These are phyloP conservation scores for Drosophila peninsularis DNA, from an alignment of 2,888 invertebrate genomes.

Conservation along the genomic window DNA sequence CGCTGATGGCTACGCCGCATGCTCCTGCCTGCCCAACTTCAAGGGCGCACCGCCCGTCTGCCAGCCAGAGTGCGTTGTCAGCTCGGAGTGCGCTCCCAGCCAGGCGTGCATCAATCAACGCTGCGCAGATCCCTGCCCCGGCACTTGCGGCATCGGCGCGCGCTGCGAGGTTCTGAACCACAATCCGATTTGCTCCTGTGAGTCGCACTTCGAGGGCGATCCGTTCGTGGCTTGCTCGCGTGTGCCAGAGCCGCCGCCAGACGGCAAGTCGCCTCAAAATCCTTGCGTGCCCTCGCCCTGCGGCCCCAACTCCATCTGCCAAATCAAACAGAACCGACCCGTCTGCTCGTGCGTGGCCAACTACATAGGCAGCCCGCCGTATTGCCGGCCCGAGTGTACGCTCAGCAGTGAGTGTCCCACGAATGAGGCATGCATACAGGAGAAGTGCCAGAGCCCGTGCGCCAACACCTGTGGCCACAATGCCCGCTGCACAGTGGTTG, in stretches of 20 bases:
- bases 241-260: conserved; percentile 73
- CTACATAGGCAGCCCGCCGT: conserved; percentile 92
- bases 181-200: conserved; percentile 93
- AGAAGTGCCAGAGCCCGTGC: conserved; percentile 94
- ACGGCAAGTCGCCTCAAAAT: conserved; percentile 85
- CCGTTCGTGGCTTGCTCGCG: conserved; percentile 89
- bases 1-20: conserved; percentile 89
- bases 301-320: conserved; percentile 93
- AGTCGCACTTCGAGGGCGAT: conserved; percentile 90
- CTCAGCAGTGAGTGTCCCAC: conserved; percentile 92
- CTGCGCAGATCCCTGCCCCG: conserved; percentile 93
- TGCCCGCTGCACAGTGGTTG: conserved; percentile 91
- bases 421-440: conserved; percentile 91
- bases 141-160: conserved; percentile 91
- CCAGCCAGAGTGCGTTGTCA: conserved; percentile 93
- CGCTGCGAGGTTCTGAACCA: conserved; percentile 92
- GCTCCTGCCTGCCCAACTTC: conserved; percentile 91
- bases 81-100: conserved; percentile 92
- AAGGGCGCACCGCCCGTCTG: conserved; percentile 93
- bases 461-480: conserved; percentile 91
- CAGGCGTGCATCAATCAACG: conserved; percentile 92
- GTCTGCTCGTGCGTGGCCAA: conserved; percentile 92
- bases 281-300: conserved; percentile 89
- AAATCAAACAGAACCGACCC: conserved; percentile 90
- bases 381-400: conserved; percentile 93